These are phyloP conservation scores for Drosophila anceps DNA, from an alignment of 2,888 invertebrate species.

Conservation along the genomic window DNA sequence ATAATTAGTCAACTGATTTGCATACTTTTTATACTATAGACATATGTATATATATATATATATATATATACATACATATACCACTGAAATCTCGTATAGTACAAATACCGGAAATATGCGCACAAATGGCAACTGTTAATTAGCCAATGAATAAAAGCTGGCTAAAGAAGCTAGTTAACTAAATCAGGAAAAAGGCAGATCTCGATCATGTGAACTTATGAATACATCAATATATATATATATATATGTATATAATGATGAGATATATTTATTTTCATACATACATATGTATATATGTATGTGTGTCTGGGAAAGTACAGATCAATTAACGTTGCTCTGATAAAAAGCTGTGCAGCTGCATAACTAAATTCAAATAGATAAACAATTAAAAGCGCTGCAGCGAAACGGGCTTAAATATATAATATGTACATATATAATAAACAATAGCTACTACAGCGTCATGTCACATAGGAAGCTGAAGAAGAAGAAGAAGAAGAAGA, in stretches of 20 bases:
- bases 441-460: background rate
- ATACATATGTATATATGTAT: background rate
- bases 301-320: constrained; percentile 3
- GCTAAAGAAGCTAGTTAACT: background rate
- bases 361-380: constrained; percentile 16
- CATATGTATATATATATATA: too few species aligned
- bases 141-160: background rate
- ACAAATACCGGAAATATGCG: background rate
- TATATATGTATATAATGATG: background rate
- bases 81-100: background rate
- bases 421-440: background rate
- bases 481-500: background rate
- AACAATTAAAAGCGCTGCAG: constrained; percentile 24
- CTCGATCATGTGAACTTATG: background rate
- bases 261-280: too few species aligned
- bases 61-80: background rate
- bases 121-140: background rate
- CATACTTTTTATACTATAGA: background rate
- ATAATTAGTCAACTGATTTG: background rate
- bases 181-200: background rate
- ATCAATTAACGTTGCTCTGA: constrained; percentile 41
- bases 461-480: constrained; percentile 22
- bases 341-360: constrained; percentile 21
- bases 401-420: constrained; percentile 19
- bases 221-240: background rate